These are phyloP conservation scores for Orchesella flavescens DNA, from an alignment of 2,888 invertebrate genomes.

Conservation along the genomic window DNA sequence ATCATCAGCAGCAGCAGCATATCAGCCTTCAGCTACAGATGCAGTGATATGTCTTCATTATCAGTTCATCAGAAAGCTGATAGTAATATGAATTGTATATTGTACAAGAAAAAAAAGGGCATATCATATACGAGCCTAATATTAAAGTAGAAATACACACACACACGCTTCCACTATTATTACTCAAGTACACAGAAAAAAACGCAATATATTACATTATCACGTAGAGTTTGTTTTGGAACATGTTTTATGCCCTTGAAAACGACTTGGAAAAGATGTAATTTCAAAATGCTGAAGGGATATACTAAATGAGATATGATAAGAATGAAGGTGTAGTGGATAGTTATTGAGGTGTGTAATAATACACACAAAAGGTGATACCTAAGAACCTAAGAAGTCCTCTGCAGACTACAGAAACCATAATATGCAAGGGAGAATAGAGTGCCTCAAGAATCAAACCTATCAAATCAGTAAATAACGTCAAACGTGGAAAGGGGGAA, in stretches of 20 bases:
- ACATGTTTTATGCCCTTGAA: slow-evolving; percentile 53
- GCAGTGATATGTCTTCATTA: neutral
- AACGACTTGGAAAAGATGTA: slow-evolving; percentile 45
- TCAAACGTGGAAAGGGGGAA: neutral
- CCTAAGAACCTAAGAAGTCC: too few species aligned
- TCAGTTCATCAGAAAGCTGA: neutral
- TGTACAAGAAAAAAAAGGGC: neutral
- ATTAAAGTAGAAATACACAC: slow-evolving; percentile 9
- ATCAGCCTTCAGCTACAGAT: neutral
- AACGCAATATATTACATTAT: slow-evolving; percentile 25
- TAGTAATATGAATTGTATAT: too few species aligned
- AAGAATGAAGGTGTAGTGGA: too few species aligned
- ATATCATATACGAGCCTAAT: neutral
- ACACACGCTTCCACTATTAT: neutral
- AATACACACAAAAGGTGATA: too few species aligned
- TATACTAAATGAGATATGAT: neutral
- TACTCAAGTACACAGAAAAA: slow-evolving; percentile 8
- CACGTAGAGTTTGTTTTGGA: slow-evolving; percentile 37
- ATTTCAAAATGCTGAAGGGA: slow-evolving; percentile 55
- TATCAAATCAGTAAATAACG: too few species aligned
- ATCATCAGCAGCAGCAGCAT: neutral
- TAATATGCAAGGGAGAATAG: too few species aligned
- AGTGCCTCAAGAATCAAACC: too few species aligned
- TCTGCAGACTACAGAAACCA: slow-evolving; percentile 46
- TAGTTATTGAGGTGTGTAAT: too few species aligned